A percentile compares a stretch with the other conserved stretches of the same genome.
Conservation (phyloP, 2,888 invertebrate genomes). For the Sarcophaga variegata region DNA sequence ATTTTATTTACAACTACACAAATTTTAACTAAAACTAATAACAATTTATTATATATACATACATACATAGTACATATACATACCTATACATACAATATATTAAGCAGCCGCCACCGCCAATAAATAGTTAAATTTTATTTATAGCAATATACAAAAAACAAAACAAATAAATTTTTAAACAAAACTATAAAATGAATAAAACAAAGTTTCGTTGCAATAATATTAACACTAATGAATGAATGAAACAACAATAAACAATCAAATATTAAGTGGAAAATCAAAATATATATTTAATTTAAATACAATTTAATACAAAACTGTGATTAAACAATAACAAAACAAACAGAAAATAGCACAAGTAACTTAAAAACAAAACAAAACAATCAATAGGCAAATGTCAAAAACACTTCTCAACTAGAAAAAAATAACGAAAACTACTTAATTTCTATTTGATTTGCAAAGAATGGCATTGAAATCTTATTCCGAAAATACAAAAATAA, state of each 20-base stretch:
- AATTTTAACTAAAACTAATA: conserved; percentile 50
- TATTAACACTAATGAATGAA: conserved; percentile 27
- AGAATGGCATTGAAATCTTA: no score
- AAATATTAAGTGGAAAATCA: conserved; percentile 49
- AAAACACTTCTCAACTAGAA: background rate
- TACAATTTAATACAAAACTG: conserved; percentile 60
- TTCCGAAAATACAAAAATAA: no score
- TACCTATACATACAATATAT: background rate
- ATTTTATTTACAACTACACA: conserved; percentile 62
- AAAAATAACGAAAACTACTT: background rate
- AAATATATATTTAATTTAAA: conserved; percentile 47
- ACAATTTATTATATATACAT: conserved; percentile 37
- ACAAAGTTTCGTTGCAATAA: conserved; percentile 45
- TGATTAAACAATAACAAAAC: conserved; percentile 54
- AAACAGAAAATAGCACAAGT: conserved; percentile 55
- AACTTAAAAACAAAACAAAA: conserved; percentile 35
- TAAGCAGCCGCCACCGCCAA: conserved; percentile 67
- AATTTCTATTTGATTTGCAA: background rate
- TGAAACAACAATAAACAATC: conserved; percentile 56
- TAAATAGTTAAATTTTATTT: conserved; percentile 69
- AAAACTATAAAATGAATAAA: conserved; percentile 17
- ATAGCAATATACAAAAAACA: conserved; percentile 25
- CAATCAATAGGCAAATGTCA: conserved; percentile 52
- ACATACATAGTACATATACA: background rate
- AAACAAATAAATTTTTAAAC: conserved; percentile 10